A percentile compares a stretch with the other conserved stretches of the same genome.
Conservation (phyloP, 2,797 vertebrate species). For the Lithobates sylvaticus region DNA sequence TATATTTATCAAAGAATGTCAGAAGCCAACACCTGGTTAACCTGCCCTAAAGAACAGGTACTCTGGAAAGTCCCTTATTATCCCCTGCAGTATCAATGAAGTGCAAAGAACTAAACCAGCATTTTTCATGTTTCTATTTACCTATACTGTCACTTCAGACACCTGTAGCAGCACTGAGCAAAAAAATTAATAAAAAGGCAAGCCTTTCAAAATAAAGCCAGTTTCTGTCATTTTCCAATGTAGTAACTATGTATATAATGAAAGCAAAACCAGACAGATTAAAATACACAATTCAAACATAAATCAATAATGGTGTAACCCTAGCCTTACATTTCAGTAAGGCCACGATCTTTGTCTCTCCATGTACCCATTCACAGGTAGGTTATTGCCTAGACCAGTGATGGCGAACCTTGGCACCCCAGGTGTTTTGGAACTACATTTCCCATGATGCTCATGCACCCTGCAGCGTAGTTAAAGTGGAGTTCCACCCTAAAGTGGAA, state of each 20-base stretch:
- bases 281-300: background rate
- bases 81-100: background rate
- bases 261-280: background rate
- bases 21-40: background rate
- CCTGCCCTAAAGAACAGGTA: background rate
- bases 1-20: background rate
- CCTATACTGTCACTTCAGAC: background rate
- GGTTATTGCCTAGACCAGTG: no score
- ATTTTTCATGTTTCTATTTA: background rate
- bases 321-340: no score
- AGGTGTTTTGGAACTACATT: no score
- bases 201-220: no score
- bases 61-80: conserved; percentile 29
- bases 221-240: background rate
- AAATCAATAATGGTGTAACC: background rate
- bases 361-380: no score
- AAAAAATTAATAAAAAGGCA: no score
- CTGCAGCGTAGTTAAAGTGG: no score
- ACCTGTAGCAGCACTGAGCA: background rate
- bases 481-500: no score
- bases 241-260: no score
- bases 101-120: conserved; percentile 6
- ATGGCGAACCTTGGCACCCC: no score
- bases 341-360: no score
- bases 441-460: no score